A percentile compares a stretch with the other conserved stretches of the same genome.
phyloP scores from a whole-genome alignment of 2,888 invertebrate genomes.

The Rhamphomyia laevipes region DNA sequence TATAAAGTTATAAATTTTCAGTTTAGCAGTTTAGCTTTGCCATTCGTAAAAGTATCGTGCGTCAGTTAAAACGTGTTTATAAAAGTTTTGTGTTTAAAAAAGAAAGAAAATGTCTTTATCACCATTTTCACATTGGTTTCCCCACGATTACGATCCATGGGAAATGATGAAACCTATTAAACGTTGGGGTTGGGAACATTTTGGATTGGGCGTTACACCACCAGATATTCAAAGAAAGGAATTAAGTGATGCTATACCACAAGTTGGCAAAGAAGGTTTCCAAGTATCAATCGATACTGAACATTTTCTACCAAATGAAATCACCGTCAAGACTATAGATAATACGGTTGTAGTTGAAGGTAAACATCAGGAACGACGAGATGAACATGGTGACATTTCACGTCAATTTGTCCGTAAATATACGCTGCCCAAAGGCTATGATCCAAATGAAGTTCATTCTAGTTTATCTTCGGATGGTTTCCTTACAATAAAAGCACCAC shows the following conservation, averaged over 20 bases:
- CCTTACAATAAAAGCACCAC: conserved; percentile 55
- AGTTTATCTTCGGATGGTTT: conserved; percentile 66
- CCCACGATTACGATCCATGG: not conserved
- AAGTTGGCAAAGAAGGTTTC: conserved; percentile 58
- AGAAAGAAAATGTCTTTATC: too few species aligned
- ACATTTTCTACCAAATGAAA: conserved; percentile 58
- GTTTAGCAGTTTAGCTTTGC: too few species aligned
- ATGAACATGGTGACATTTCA: conserved; percentile 73
- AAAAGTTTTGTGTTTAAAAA: too few species aligned
- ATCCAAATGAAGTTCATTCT: conserved; percentile 59
- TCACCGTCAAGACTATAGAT: conserved; percentile 56
- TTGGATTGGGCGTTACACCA: not conserved
- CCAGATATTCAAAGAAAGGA: not conserved
- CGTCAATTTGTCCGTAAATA: conserved; percentile 44
- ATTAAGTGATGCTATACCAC: too few species aligned
- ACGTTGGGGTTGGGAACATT: not conserved
- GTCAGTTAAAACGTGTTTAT: too few species aligned
- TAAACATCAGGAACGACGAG: conserved; percentile 73
- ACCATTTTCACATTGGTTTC: too few species aligned
- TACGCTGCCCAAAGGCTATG: conserved; percentile 51
- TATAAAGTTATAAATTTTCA: too few species aligned
- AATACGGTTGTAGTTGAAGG: conserved; percentile 54
- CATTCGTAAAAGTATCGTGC: too few species aligned
- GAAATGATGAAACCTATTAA: not conserved
- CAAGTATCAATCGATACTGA: conserved; percentile 61